Conservation (phyloP, 2,113 vertebrate genomes). For the human (Homo sapiens) region GRCh38 chr6:76397001-76397500, state of each 20-base stretch:
- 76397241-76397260: background rate
- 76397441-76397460: background rate
- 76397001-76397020: background rate
- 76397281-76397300: background rate
- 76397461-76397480: background rate
- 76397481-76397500: background rate
- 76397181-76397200: background rate
- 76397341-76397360: background rate
- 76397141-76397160: no score
- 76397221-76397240: background rate
- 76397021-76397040: background rate
- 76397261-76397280: background rate
- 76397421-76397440: background rate
- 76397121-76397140: no score
- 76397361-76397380: slow-evolving; percentile 16
- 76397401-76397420: background rate
- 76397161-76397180: no score
- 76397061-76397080: background rate
- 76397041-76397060: background rate
- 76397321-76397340: background rate
- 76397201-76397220: background rate
- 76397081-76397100: background rate
- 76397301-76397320: background rate
- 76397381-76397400: background rate
- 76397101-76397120: background rate